Base-by-base conservation (phyloP, 2,113 vertebrate species). In the Nothobranchius kuhntae region DNA sequence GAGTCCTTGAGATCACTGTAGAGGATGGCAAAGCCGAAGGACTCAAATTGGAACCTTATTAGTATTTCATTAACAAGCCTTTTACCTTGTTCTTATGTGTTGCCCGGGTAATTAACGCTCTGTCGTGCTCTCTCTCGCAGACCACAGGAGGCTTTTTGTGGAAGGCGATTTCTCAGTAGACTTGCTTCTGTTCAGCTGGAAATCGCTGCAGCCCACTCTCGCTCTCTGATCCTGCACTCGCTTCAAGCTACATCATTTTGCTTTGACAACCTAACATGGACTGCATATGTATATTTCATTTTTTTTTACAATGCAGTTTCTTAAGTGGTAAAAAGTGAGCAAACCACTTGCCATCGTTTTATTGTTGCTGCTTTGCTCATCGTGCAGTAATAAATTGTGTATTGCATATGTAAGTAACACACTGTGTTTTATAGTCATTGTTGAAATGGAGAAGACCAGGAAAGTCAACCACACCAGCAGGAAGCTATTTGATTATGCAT, bases 21-120 rank as follows among this genome's bases (percentile, higher is more conserved):
- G 80, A 71, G 80, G 75, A 81, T 84, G 85, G 83, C 77, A 68
- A 84, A 77, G 80, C 81, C 46, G 48, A 78, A 79, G 61, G 77
- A 77, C 83, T 88, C 84, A 73, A 84, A 91, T 82, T 84, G 77
- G 84, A 91, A 77, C 74, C 84, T 81, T 89, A 90, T 93, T 90
- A 91, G 86, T 86, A 77, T 90, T 92, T 91, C 83, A 92, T 91
- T 91, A 91, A 88, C 86, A 86, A 66, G 86, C 89, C 78, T 86
- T 87, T 88, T 89, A 91, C 87, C 89, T 87, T 82, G 69, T 79
- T 89, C 91, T 87, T 87, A 69, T 71, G 85, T 79, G 87, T 83
- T 85, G 82, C 67, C 66, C 15, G 65, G 64, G 77, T 91, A 91
- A 92, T 92, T 92, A 92, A 90, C 61, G 73, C 74, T 82, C 70